phyloP scores from a whole-genome alignment of 2,797 vertebrate genomes.

The Microhierax caerulescens region DNA sequence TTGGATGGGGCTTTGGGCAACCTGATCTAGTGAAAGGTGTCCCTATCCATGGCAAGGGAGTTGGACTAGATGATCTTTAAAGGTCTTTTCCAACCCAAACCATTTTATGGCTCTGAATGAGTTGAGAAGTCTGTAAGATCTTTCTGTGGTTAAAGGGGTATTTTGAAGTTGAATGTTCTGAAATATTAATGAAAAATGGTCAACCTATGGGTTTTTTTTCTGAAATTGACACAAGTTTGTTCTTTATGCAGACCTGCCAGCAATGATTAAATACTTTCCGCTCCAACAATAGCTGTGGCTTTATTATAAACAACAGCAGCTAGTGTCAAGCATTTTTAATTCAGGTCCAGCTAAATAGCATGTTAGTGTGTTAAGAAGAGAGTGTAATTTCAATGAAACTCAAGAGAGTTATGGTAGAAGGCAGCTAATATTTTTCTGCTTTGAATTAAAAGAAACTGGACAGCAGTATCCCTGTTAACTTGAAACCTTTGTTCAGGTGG shows the following conservation, averaged over 20 bases:
- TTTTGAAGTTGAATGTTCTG: background rate
- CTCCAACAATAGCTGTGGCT: background rate
- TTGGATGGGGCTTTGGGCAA: background rate
- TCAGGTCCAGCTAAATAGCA: background rate
- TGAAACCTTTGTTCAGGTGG: background rate
- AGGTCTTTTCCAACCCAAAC: background rate
- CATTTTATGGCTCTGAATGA: background rate
- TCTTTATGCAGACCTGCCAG: background rate
- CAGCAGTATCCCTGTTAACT: background rate
- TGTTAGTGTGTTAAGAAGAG: background rate
- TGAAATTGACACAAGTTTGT: background rate
- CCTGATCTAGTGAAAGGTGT: background rate
- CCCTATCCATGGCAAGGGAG: rapidly evolving
- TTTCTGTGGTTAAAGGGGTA: background rate
- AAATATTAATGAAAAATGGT: background rate
- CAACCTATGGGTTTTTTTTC: background rate
- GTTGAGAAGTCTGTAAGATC: background rate
- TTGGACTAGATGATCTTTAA: background rate
- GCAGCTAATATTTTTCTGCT: background rate
- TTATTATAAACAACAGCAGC: background rate
- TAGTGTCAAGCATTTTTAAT: background rate
- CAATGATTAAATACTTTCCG: background rate
- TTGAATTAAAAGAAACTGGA: background rate
- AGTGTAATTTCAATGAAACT: background rate
- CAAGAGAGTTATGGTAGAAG: background rate